Evolutionary conservation across 2,888 invertebrate species (phyloP).

Genomic region (Entomobrya proxima): DNA sequence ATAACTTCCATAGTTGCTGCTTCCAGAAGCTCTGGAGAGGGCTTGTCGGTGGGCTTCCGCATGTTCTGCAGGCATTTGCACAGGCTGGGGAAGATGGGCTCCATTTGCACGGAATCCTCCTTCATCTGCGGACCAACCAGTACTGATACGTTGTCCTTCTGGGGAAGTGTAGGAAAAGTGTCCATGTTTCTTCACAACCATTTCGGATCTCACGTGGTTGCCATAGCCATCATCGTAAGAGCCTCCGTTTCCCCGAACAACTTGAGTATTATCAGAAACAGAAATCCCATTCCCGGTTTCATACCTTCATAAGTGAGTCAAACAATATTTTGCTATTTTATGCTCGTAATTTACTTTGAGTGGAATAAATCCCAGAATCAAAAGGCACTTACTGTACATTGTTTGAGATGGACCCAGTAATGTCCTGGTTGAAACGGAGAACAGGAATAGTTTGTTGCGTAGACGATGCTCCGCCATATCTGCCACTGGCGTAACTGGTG

Average conservation of each 20-base stretch:
- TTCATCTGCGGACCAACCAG: slow-evolving; percentile 55
- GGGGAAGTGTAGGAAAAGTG: slow-evolving; percentile 56
- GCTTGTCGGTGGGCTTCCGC: slow-evolving; percentile 46
- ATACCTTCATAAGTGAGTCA: too few relatives aligned
- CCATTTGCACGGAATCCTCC: slow-evolving; percentile 59
- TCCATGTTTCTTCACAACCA: neutral
- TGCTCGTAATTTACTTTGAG: too few relatives aligned
- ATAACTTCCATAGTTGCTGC: slow-evolving; percentile 1
- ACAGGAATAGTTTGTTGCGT: too few relatives aligned
- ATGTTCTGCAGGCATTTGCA: slow-evolving; percentile 64
- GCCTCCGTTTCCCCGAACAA: slow-evolving; percentile 11
- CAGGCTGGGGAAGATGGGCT: slow-evolving; percentile 60
- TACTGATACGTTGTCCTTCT: slow-evolving; percentile 53
- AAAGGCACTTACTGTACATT: too few relatives aligned
- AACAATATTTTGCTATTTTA: too few relatives aligned
- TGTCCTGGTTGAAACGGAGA: too few relatives aligned
- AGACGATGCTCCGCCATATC: too few relatives aligned
- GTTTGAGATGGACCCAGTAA: too few relatives aligned
- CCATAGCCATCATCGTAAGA: slow-evolving; percentile 37
- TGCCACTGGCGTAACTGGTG: too few relatives aligned
- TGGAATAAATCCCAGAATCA: too few relatives aligned
- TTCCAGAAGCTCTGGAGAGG: neutral
- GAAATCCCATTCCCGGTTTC: slow-evolving; percentile 37
- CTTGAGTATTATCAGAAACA: neutral
- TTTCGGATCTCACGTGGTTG: neutral